Percentiles rank a stretch among this genome's conserved stretches.
These are phyloP conservation scores for Lamellibrachia satsuma DNA, from an alignment of 2,888 invertebrate species.

Conservation along the genomic window DNA sequence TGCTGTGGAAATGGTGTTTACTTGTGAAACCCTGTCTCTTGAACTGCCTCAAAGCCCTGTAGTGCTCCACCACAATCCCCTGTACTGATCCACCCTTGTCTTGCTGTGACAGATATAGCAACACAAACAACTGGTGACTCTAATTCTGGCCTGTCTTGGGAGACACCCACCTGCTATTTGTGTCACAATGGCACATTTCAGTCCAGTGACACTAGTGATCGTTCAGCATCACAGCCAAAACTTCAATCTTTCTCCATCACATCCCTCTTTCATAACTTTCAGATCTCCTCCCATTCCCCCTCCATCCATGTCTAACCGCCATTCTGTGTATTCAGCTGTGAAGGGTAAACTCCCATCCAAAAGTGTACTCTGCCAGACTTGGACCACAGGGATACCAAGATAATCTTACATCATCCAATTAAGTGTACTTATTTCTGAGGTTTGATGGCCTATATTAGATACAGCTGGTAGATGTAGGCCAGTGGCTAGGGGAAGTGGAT, in stretches of 20 bases:
- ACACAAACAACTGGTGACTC: background rate
- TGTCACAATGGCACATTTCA: background rate
- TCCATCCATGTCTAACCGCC: background rate
- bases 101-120: background rate
- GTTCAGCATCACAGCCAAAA: background rate
- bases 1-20: background rate
- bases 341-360: background rate
- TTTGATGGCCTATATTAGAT: background rate
- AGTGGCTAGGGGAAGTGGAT: background rate
- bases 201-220: background rate
- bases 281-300: background rate
- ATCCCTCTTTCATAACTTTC: background rate
- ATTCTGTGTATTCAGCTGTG: background rate
- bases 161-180: background rate
- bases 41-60: background rate
- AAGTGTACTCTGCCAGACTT: background rate
- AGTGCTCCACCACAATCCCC: background rate
- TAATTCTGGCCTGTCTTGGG: background rate
- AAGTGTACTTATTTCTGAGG: background rate
- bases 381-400: background rate
- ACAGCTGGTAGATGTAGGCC: background rate
- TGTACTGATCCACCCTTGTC: background rate
- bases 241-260: background rate
- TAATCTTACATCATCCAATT: background rate
- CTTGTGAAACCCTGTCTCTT: background rate